Conservation (phyloP, 2,797 vertebrate genomes). For the Acipenser transmontanus region DNA sequence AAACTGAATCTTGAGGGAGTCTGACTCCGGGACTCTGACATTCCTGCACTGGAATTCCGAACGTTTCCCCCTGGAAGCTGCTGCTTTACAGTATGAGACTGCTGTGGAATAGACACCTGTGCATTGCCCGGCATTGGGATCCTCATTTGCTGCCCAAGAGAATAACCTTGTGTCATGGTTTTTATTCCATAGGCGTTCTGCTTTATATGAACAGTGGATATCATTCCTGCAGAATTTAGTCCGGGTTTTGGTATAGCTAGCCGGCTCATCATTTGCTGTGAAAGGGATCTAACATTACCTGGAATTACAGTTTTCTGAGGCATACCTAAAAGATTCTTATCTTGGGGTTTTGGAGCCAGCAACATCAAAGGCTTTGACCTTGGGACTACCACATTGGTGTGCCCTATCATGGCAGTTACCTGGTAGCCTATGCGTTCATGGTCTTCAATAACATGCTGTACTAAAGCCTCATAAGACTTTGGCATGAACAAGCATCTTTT, state of each 20-base stretch:
- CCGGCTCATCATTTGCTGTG: constrained; percentile 80
- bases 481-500: constrained; percentile 97
- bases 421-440: constrained; percentile 95
- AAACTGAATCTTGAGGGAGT: constrained; percentile 56
- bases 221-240: constrained; percentile 72
- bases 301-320: constrained; percentile 79
- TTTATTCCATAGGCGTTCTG: constrained; percentile 79
- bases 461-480: constrained; percentile 92
- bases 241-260: constrained; percentile 79
- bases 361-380: constrained; percentile 86
- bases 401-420: constrained; percentile 97
- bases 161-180: constrained; percentile 61
- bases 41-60: constrained; percentile 60
- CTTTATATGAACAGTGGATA: constrained; percentile 80
- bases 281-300: constrained; percentile 68
- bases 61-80: constrained; percentile 70
- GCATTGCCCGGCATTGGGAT: constrained; percentile 72
- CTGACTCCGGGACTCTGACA: constrained; percentile 54
- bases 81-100: constrained; percentile 85
- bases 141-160: constrained; percentile 74
- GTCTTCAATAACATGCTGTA: constrained; percentile 97
- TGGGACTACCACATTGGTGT: constrained; percentile 93
- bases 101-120: constrained; percentile 80
- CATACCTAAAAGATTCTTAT: constrained; percentile 83
- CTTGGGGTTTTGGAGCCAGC: constrained; percentile 81